A percentile compares a stretch with the other conserved stretches of the same genome.
These are phyloP conservation scores for Labrus mixtus DNA, from an alignment of 2,113 vertebrate genomes.

Conservation along the genomic window DNA sequence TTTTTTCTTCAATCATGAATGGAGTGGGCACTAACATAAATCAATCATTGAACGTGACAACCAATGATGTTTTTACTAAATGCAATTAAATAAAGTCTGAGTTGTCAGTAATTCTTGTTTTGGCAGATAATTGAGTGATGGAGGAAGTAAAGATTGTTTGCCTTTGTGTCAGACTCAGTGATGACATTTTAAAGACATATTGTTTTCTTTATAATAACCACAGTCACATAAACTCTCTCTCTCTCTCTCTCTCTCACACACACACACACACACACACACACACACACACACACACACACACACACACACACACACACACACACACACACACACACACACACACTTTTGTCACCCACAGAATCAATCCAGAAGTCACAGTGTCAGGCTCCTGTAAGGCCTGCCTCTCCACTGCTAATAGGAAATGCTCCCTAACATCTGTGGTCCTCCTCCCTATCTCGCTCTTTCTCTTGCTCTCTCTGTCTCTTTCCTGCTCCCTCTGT, in stretches of 20 bases:
- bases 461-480: constrained; percentile 9
- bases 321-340: neutral
- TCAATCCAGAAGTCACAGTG: constrained; percentile 58
- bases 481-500: constrained; percentile 38
- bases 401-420: constrained; percentile 66
- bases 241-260: neutral
- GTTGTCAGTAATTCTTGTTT: neutral
- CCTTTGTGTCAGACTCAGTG: constrained; percentile 9
- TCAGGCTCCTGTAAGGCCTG: constrained; percentile 44
- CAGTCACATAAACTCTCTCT: neutral
- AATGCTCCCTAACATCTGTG: constrained; percentile 73
- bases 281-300: neutral
- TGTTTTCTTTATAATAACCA: constrained; percentile 14
- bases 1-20: too few relatives aligned
- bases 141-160: neutral
- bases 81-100: neutral
- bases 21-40: too few relatives aligned
- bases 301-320: neutral
- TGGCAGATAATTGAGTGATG: too few relatives aligned
- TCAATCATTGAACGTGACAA: too few relatives aligned
- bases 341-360: constrained; percentile 22
- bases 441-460: constrained; percentile 48
- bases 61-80: too few relatives aligned
- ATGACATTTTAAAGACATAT: constrained; percentile 27
- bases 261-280: neutral